phyloP scores from a whole-genome alignment of 1,140 invertebrate genomes.

The Oreohelix idahoensis region DNA sequence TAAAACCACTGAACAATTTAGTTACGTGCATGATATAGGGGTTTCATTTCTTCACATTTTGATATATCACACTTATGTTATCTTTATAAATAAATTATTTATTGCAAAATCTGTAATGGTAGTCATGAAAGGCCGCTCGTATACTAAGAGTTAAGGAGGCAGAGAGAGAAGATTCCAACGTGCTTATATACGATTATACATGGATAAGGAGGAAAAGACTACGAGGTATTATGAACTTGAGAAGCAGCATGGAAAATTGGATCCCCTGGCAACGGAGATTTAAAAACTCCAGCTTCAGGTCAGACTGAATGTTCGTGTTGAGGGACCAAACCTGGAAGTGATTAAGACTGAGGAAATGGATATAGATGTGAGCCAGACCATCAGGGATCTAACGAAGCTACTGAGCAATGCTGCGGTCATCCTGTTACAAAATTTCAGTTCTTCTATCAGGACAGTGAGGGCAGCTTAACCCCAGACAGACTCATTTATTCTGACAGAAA shows the following conservation, averaged over 20 bases:
- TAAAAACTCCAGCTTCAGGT: constrained; percentile 43
- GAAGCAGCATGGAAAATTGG: constrained; percentile 52
- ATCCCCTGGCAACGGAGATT: constrained; percentile 53
- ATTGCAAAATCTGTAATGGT: too few species aligned
- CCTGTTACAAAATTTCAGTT: constrained; percentile 87
- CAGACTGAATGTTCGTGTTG: constrained; percentile 35
- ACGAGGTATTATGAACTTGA: constrained; percentile 59
- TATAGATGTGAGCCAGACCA: constrained; percentile 47
- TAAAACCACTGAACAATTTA: too few species aligned
- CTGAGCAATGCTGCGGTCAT: constrained; percentile 80
- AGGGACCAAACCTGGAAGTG: constrained; percentile 1
- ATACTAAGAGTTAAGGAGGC: too few species aligned
- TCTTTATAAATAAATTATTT: too few species aligned
- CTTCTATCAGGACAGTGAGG: constrained; percentile 79
- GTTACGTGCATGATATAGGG: too few species aligned
- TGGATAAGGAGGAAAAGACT: constrained; percentile 77
- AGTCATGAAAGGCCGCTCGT: too few species aligned
- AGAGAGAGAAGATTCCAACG: constrained; percentile 92
- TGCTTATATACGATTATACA: constrained; percentile 92
- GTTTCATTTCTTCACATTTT: too few species aligned
- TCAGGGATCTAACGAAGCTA: constrained; percentile 51
- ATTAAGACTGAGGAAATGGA: constrained; percentile 39
- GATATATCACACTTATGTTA: too few species aligned
- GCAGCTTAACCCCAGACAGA: constrained; percentile 82
- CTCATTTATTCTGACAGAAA: constrained; percentile 90